Evolutionary conservation across 2,888 invertebrate genomes (phyloP).

Genomic region (Sphinx pinastri): DNA sequence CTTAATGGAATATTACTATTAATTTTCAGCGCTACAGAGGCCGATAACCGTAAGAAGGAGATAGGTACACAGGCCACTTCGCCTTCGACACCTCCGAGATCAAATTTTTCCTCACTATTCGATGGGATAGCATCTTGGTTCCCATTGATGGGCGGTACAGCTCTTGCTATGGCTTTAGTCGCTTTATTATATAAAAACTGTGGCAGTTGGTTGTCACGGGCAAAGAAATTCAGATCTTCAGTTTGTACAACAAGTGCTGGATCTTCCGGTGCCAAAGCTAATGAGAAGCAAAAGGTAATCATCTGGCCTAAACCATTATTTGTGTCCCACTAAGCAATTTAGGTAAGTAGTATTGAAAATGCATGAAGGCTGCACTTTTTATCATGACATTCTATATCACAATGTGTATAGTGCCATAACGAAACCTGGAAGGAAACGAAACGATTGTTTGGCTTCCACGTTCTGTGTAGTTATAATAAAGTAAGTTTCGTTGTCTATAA

Average conservation of each 20-base stretch:
- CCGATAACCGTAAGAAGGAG: constrained; percentile 34
- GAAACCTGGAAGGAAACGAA: no score
- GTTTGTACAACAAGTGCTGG: not conserved
- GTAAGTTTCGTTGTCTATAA: no score
- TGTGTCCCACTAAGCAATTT: no score
- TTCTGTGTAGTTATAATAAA: no score
- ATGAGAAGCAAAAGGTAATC: constrained; percentile 14
- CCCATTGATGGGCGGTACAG: constrained; percentile 42
- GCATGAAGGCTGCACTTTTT: no score
- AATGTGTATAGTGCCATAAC: no score
- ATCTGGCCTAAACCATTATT: not conserved
- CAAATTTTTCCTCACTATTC: not conserved
- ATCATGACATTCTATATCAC: no score
- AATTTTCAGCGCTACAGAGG: constrained; percentile 51
- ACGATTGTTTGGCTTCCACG: no score
- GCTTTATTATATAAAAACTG: constrained; percentile 30
- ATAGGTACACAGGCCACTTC: constrained; percentile 24
- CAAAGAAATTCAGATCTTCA: not conserved
- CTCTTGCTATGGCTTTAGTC: constrained; percentile 34
- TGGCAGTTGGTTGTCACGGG: constrained; percentile 3
- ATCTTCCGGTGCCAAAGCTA: not conserved
- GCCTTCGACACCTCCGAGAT: not conserved
- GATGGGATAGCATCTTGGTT: constrained; percentile 35
- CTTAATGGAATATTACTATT: not conserved
- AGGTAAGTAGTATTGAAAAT: no score